Percentiles rank a stretch among this genome's conserved stretches.
These are phyloP conservation scores for Caenorhabditis briggsae DNA, from an alignment of 1,140 invertebrate species.

Conservation along the genomic window DNA sequence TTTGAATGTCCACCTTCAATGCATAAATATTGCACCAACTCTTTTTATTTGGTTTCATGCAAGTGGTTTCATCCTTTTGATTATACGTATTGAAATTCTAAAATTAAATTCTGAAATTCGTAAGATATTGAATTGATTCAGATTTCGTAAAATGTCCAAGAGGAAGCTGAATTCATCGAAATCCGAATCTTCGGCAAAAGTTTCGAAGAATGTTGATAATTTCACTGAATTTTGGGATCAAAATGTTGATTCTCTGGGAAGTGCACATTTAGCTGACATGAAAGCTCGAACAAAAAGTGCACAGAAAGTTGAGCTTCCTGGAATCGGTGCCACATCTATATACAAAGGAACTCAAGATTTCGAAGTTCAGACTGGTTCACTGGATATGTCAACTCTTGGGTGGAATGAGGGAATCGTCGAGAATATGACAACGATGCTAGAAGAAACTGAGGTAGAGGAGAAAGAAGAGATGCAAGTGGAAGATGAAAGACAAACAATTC, in stretches of 20 bases:
- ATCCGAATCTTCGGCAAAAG: neutral
- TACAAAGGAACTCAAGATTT: constrained; percentile 19
- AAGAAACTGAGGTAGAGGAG: constrained; percentile 5
- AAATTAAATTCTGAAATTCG: too few relatives aligned
- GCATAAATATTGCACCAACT: neutral
- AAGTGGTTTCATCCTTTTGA: too few relatives aligned
- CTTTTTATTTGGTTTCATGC: too few relatives aligned
- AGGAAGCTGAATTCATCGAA: constrained; percentile 29
- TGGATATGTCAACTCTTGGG: constrained; percentile 3
- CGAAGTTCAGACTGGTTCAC: neutral
- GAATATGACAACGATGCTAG: neutral
- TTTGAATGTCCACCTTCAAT: constrained; percentile 8
- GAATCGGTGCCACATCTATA: neutral
- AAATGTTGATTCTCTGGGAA: constrained; percentile 22
- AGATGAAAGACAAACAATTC: constrained; percentile 57
- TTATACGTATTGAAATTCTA: too few relatives aligned
- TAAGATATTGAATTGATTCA: too few relatives aligned
- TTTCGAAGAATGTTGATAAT: constrained; percentile 19
- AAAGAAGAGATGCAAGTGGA: constrained; percentile 24
- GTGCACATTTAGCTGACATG: constrained; percentile 14
- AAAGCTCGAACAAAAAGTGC: constrained; percentile 40
- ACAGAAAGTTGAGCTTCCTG: neutral
- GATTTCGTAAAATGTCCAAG: constrained; percentile 41
- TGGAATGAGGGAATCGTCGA: constrained; percentile 26
- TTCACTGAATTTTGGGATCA: constrained; percentile 36